A percentile compares a stretch with the other conserved stretches of the same genome.
phyloP scores from a whole-genome alignment of 2,797 vertebrate species.

The Parauchenoglanis punctatus region DNA sequence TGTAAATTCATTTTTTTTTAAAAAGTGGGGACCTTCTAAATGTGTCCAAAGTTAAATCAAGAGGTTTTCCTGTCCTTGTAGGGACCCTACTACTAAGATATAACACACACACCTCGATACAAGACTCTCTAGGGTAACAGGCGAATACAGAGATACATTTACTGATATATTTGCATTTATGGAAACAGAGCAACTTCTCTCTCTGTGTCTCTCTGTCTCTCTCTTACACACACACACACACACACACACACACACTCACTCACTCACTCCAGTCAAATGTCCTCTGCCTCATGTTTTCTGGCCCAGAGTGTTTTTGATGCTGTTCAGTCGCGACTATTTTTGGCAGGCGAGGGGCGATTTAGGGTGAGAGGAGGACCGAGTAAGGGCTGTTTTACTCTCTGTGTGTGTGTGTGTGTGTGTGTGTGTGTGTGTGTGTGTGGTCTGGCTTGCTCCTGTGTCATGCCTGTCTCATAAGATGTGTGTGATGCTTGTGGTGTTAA shows the following conservation, averaged over 20 bases:
- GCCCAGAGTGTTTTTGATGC: constrained; percentile 25
- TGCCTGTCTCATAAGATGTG: constrained; percentile 88
- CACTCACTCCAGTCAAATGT: constrained; percentile 1
- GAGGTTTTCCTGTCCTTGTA: not conserved
- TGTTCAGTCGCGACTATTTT: constrained; percentile 39
- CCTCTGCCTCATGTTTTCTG: constrained; percentile 24
- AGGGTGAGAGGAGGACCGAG: constrained; percentile 14
- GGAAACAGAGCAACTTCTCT: not conserved
- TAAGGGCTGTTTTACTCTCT: not conserved
- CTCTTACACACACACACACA: not conserved
- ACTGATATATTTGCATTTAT: not conserved
- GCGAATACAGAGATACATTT: not conserved
- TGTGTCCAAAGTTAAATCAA: not conserved
- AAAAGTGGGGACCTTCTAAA: not conserved
- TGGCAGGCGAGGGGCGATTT: constrained; percentile 34
- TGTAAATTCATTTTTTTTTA: not conserved
- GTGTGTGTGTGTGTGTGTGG: constrained; percentile 16
- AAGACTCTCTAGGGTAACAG: too few species aligned
- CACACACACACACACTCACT: not conserved
- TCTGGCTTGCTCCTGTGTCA: constrained; percentile 41
- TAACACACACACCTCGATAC: not conserved
- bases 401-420: constrained; percentile 15
- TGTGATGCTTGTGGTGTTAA: constrained; percentile 87
- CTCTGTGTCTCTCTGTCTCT: not conserved
- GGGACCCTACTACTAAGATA: not conserved